A percentile compares a stretch with the other conserved stretches of the same genome.
These are phyloP conservation scores for Acrocephalus kingi DNA, from an alignment of 2,113 vertebrate species.

Conservation along the genomic window DNA sequence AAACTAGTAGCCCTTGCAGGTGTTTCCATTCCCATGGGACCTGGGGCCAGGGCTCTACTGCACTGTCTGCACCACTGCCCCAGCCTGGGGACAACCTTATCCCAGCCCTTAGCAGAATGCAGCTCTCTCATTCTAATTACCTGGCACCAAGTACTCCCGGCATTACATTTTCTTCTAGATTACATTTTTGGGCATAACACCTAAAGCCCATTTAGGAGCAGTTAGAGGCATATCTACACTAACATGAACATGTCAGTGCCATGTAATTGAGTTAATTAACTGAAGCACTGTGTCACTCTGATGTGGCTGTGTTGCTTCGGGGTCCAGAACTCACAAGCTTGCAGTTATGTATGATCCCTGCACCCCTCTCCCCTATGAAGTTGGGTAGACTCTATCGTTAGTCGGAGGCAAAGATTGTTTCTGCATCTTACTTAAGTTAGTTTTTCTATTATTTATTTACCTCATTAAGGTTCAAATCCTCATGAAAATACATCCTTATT, in stretches of 20 bases:
- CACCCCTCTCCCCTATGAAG: neutral
- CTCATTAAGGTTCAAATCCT: neutral
- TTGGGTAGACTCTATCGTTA: neutral
- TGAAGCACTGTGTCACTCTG: neutral
- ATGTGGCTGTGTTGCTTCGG: neutral
- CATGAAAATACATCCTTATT: slow-evolving; percentile 1
- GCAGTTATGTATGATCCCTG: neutral
- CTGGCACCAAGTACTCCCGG: neutral
- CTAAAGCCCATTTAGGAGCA: neutral
- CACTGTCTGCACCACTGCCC: neutral
- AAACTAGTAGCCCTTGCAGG: neutral
- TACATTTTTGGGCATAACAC: neutral
- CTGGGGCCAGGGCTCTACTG: neutral
- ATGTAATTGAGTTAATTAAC: slow-evolving; percentile 14
- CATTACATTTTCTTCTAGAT: neutral
- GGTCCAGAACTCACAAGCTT: neutral
- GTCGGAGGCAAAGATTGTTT: neutral
- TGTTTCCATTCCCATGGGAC: neutral
- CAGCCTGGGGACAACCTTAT: neutral
- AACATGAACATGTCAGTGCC: neutral
- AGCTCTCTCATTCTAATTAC: neutral
- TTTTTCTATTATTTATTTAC: slow-evolving; percentile 31
- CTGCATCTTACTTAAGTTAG: neutral
- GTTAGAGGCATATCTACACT: neutral
- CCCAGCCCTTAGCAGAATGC: neutral